phyloP scores from a whole-genome alignment of 2,113 vertebrate genomes.

The Camarhynchus parvulus region DNA sequence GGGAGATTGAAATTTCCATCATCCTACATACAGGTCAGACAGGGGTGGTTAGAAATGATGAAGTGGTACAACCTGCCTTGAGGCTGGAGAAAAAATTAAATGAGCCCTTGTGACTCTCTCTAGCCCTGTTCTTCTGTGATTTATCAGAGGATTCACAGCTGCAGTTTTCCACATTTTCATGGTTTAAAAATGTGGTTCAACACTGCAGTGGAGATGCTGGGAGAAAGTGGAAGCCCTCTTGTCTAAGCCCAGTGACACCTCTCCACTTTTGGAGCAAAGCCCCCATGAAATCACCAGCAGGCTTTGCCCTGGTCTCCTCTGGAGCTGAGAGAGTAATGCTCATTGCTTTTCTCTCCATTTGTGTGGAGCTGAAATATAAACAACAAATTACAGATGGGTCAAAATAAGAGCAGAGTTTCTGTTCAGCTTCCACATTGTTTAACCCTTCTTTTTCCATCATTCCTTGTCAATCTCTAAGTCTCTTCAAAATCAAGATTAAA shows the following conservation, averaged over 20 bases:
- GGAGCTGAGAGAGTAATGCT: background rate
- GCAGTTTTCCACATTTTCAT: background rate
- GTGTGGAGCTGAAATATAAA: background rate
- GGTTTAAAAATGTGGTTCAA: background rate
- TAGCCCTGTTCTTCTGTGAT: background rate
- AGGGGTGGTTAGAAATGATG: background rate
- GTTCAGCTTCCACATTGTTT: background rate
- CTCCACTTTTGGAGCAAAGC: background rate
- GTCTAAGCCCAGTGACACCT: background rate
- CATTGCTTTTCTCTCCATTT: background rate
- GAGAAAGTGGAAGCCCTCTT: background rate
- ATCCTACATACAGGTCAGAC: background rate
- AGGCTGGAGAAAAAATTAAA: conserved; percentile 39
- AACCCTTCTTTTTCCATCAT: background rate
- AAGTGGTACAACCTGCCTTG: conserved; percentile 20
- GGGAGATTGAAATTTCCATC: background rate
- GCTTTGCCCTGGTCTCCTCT: background rate
- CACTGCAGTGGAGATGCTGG: background rate
- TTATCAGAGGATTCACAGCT: background rate
- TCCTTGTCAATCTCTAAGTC: background rate
- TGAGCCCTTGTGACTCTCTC: background rate
- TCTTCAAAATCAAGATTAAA: background rate
- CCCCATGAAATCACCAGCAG: background rate
- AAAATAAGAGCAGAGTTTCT: background rate
- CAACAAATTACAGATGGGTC: background rate